Evolutionary conservation across 92 coral and sea anemone species (phyloP).

Genomic region (Montipora capitata): DNA sequence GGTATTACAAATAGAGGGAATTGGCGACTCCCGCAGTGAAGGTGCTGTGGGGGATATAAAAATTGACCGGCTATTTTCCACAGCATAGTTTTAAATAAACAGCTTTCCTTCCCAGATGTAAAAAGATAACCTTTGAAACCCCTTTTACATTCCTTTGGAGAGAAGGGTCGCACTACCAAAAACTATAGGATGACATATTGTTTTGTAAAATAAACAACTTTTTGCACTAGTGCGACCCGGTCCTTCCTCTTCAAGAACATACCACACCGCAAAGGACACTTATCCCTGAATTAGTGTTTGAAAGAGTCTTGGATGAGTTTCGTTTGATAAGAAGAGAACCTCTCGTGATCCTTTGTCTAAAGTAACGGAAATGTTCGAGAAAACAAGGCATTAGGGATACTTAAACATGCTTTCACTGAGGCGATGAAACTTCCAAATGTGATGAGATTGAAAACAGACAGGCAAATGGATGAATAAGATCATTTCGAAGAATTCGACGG

Average conservation of each 20-base stretch:
- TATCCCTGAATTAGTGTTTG: not conserved
- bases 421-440: not conserved
- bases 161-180: too few relatives aligned
- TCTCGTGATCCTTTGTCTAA: not conserved
- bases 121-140: conserved; percentile 6
- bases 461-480: too few relatives aligned
- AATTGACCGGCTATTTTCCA: not conserved
- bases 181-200: too few relatives aligned
- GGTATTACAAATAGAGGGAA: not conserved
- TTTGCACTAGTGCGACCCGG: not conserved
- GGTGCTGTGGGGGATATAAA: not conserved
- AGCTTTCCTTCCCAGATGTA: not conserved
- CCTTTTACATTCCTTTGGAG: conserved; percentile 16
- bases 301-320: not conserved
- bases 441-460: too few relatives aligned
- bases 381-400: not conserved
- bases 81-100: conserved; percentile 3
- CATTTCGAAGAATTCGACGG: too few relatives aligned
- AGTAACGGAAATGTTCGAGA: not conserved
- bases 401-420: too few relatives aligned
- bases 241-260: not conserved
- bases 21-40: not conserved
- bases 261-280: not conserved
- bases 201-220: not conserved
- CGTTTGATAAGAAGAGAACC: too few relatives aligned